phyloP scores from a whole-genome alignment of 2,888 invertebrate genomes.

The Megamerina dolium region DNA sequence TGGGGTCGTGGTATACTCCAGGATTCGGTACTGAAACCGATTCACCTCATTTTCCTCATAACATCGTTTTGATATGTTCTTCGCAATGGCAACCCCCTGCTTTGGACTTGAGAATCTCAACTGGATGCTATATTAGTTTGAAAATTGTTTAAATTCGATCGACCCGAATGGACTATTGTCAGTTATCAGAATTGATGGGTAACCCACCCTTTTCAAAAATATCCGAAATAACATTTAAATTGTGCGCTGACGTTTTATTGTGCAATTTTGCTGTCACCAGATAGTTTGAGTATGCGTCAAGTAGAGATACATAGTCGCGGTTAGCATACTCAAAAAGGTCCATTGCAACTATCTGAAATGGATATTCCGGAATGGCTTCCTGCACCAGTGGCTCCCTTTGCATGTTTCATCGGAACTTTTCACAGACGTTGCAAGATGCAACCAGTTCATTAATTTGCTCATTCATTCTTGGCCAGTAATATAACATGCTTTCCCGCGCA shows the following conservation, averaged over 20 bases:
- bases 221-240: no score
- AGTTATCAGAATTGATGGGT: no score
- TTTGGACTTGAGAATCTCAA: conserved; percentile 12
- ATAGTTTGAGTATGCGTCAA: neutral
- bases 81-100: conserved; percentile 10
- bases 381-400: neutral
- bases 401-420: neutral
- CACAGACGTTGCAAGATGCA: neutral
- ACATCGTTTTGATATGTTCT: no score
- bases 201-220: no score
- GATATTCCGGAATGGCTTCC: neutral
- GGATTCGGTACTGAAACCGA: no score
- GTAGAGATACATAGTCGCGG: neutral
- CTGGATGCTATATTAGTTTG: conserved; percentile 1
- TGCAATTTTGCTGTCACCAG: neutral
- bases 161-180: no score
- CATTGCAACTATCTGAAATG: neutral
- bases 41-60: no score
- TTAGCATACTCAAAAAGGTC: neutral
- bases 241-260: neutral
- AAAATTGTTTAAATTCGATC: conserved; percentile 8
- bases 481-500: neutral
- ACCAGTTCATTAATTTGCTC: neutral
- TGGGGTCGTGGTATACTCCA: no score
- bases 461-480: neutral